These are phyloP conservation scores for Holacanthus passer DNA, from an alignment of 2,113 vertebrate species.

Conservation along the genomic window DNA sequence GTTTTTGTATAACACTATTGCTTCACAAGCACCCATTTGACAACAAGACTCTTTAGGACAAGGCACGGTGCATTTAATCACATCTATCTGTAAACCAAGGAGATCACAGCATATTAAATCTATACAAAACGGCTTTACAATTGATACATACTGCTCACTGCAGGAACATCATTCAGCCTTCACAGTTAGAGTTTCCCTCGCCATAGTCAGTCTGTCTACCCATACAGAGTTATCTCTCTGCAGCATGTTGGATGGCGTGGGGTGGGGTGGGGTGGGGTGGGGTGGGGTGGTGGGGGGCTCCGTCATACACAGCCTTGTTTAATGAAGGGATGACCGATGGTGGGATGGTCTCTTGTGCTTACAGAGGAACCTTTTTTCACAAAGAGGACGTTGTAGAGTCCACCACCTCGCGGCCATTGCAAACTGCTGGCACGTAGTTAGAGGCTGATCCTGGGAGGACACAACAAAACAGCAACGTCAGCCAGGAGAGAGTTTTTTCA, in stretches of 20 bases:
- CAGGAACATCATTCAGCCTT: conserved; percentile 53
- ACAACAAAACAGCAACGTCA: conserved; percentile 30
- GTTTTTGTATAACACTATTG: conserved; percentile 71
- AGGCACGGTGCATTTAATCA: conserved; percentile 79
- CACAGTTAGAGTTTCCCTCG: conserved; percentile 61
- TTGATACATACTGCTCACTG: conserved; percentile 66
- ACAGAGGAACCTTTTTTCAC: conserved; percentile 80
- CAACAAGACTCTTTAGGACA: conserved; percentile 78
- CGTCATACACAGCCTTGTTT: conserved; percentile 21
- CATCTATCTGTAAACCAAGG: conserved; percentile 77
- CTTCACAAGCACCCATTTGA: conserved; percentile 77
- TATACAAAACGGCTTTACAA: conserved; percentile 77
- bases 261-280: too few species aligned
- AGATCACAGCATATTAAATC: conserved; percentile 77
- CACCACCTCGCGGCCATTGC: conserved; percentile 96
- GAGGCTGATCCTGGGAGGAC: conserved; percentile 84
- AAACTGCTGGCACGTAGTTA: conserved; percentile 93
- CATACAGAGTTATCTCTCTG: conserved; percentile 51
- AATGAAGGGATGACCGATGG: conserved; percentile 49
- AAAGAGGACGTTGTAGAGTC: conserved; percentile 97
- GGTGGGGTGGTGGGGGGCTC: too few species aligned
- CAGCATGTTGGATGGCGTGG: conserved; percentile 48
- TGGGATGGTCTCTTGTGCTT: conserved; percentile 55
- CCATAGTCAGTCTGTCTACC: conserved; percentile 37
- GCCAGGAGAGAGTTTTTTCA: neutral